These are phyloP conservation scores for Sciurus carolinensis DNA, from an alignment of 2,797 vertebrate genomes.

Conservation along the genomic window DNA sequence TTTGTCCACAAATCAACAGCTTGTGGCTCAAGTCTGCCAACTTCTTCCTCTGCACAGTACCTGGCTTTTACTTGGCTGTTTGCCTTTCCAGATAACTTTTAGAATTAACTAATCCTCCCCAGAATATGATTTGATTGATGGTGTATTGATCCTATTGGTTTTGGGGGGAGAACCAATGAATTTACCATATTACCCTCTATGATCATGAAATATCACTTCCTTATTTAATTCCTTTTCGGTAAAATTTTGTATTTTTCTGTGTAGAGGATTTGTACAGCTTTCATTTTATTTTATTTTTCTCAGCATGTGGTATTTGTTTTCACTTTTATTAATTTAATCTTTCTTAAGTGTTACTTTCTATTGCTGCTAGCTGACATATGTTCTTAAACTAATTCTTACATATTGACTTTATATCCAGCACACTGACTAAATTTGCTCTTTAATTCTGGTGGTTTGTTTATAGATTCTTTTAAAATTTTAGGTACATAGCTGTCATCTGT, in stretches of 20 bases:
- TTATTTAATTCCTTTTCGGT: background rate
- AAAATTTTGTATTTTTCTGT: background rate
- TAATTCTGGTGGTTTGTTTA: background rate
- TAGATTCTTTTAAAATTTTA: background rate
- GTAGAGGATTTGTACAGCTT: background rate
- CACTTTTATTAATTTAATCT: background rate
- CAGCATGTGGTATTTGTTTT: background rate
- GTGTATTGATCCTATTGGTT: background rate
- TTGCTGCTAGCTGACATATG: background rate
- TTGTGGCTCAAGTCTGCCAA: background rate
- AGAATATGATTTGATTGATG: background rate
- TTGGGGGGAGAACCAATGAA: background rate
- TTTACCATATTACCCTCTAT: background rate
- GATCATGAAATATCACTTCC: background rate
- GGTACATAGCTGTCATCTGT: background rate
- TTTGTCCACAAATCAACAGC: too few species aligned
- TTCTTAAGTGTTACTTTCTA: background rate
- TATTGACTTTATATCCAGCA: background rate
- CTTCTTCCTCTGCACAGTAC: background rate
- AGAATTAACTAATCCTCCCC: background rate
- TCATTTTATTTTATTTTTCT: background rate
- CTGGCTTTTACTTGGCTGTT: background rate
- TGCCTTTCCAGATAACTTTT: slow-evolving; percentile 16
- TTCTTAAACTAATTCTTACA: background rate
- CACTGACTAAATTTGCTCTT: background rate